Conservation (phyloP, 2,888 invertebrate species). For the Callyntrura sp. region DNA sequence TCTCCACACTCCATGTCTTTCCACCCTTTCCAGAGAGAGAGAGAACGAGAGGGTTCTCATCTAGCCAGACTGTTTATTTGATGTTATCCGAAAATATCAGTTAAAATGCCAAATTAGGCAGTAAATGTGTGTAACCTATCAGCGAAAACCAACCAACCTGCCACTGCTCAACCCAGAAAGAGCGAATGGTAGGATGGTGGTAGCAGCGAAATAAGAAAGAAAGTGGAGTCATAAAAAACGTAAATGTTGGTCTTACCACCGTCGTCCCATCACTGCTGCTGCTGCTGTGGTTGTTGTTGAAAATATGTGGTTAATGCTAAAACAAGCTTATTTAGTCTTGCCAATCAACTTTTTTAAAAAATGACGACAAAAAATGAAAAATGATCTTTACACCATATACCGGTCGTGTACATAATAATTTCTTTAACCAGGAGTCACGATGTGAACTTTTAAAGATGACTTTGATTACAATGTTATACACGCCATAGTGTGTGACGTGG, state of each 20-base stretch:
- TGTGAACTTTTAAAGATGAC: slow-evolving; percentile 66
- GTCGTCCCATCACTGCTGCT: neutral
- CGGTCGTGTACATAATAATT: neutral
- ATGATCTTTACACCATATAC: slow-evolving; percentile 40
- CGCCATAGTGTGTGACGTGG: neutral
- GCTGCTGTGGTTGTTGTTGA: neutral
- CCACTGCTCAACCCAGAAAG: neutral
- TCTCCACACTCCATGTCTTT: neutral
- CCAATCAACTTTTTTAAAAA: slow-evolving; percentile 46
- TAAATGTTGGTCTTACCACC: neutral
- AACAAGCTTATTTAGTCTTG: slow-evolving; percentile 51
- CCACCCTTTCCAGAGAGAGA: neutral
- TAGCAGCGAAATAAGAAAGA: neutral
- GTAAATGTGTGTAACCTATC: slow-evolving; percentile 61
- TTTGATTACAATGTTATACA: slow-evolving; percentile 59
- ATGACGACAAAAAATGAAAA: slow-evolving; percentile 57
- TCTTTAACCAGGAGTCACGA: slow-evolving; percentile 50
- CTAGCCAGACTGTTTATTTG: slow-evolving; percentile 43
- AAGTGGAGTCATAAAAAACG: slow-evolving; percentile 52
- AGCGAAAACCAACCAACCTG: slow-evolving; percentile 33
- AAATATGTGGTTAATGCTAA: slow-evolving; percentile 19
- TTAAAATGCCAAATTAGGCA: slow-evolving; percentile 61
- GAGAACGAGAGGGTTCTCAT: neutral
- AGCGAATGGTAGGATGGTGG: neutral
- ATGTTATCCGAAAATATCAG: slow-evolving; percentile 60